Evolutionary conservation across 1,140 invertebrate genomes (phyloP), one percentile per base, ranked within the genome.

Genomic region (Gryon sp.): DNA sequence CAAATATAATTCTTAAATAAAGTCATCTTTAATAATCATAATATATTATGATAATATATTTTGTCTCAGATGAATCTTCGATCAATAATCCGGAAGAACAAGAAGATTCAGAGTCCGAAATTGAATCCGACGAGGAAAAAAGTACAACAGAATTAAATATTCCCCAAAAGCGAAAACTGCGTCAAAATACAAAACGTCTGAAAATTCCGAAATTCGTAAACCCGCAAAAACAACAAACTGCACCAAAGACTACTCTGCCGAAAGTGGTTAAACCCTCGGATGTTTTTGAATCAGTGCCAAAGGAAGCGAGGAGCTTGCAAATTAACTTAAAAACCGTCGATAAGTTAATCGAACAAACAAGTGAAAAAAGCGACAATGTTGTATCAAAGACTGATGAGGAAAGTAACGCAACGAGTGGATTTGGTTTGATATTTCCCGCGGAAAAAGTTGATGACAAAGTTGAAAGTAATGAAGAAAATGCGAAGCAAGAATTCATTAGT

Each of bases 41-140:
- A n/a, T n/a, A n/a, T n/a, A n/a, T n/a, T 15, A 16, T 4, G 3
- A 11, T 12, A 38, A 15, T 38, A 5, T 38, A 6, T 38, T 32
- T 14, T 41, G 7, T 24, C 7, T 24, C 22, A 41, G 11, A 26
- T 28, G 8, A 40, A 36, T 19, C 48, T 2, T 15, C 0, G 30
- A 19, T 1, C n/a, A 19, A 22, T 11, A 52, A 11, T 11, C 19
- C 2, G 30, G 46, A 80, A 14, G 69, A 68, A 19, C 78, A 69
- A 63, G 80, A 81, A 57, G 90, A 92, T 65, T 90, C 92, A 66
- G 95, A 97, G 85, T 96, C 95, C 34, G 95, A 96, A 89, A 88
- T 96, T 72, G 94, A 96, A 82, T 94, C 92, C 86, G 93, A 93
- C 57, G 89, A 90, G 62, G 92, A 92, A 79, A 80, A 82, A 73